Evolutionary conservation across 2,888 invertebrate genomes (phyloP).

Genomic region (Lycaena phlaeas): DNA sequence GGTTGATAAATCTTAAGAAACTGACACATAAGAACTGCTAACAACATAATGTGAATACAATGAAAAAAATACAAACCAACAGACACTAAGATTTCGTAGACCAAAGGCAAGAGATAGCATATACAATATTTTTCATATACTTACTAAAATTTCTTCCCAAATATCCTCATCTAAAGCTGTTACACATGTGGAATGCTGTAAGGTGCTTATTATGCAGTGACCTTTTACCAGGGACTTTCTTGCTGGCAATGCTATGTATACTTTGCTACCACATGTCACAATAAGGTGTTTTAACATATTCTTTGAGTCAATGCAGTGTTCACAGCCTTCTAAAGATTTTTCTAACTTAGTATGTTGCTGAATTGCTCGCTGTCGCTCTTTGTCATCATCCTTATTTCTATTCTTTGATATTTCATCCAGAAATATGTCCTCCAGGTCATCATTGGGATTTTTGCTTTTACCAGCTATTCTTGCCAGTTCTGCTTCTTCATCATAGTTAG

Average conservation of each 20-base stretch:
- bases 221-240: conserved; percentile 86
- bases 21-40: neutral
- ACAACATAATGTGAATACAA: too few relatives aligned
- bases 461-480: conserved; percentile 84
- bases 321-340: conserved; percentile 84
- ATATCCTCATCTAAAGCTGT: conserved; percentile 95
- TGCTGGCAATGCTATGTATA: conserved; percentile 88
- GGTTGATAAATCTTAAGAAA: conserved; percentile 1
- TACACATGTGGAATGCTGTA: conserved; percentile 84
- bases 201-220: conserved; percentile 90
- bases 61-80: too few relatives aligned
- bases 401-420: conserved; percentile 82
- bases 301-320: conserved; percentile 85
- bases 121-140: too few relatives aligned
- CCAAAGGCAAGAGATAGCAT: too few relatives aligned
- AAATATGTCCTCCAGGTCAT: conserved; percentile 90
- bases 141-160: conserved; percentile 88
- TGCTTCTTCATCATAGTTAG: conserved; percentile 84
- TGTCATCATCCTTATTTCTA: conserved; percentile 74
- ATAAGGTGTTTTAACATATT: conserved; percentile 89
- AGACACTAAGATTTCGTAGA: too few relatives aligned
- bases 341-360: conserved; percentile 80
- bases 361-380: conserved; percentile 78
- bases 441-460: conserved; percentile 76
- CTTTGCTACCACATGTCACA: conserved; percentile 84